These are phyloP conservation scores for Falco cherrug DNA, from an alignment of 2,797 vertebrate species.

Conservation along the genomic window DNA sequence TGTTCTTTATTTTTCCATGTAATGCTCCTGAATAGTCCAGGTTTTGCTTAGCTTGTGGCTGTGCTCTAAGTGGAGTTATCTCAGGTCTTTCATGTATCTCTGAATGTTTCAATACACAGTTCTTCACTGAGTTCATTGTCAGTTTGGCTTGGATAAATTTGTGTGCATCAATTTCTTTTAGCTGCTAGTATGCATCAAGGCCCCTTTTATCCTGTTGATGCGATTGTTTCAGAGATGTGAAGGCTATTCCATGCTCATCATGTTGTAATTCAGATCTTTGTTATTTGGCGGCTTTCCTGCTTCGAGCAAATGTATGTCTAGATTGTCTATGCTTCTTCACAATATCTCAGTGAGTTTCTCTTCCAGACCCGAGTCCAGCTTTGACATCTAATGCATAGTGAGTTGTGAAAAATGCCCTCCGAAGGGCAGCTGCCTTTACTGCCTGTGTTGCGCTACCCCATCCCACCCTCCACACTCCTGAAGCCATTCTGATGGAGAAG, in stretches of 20 bases:
- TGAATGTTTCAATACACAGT: not conserved
- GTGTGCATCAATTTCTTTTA: not conserved
- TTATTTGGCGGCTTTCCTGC: not conserved
- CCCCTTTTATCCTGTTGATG: not conserved
- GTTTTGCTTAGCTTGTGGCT: not conserved
- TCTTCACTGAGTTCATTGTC: not conserved
- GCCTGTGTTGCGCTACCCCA: not conserved
- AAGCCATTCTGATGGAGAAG: not conserved
- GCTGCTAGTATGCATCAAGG: not conserved
- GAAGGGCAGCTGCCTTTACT: not conserved
- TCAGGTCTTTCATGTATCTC: not conserved
- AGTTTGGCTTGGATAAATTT: not conserved
- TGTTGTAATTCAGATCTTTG: slow-evolving; percentile 14
- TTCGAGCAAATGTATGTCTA: slow-evolving; percentile 3
- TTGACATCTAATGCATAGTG: not conserved
- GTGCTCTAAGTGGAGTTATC: not conserved
- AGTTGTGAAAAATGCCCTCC: not conserved
- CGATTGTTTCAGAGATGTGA: slow-evolving; percentile 25
- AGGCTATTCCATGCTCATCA: not conserved
- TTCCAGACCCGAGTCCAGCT: not conserved
- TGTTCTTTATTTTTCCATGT: slow-evolving; percentile 5
- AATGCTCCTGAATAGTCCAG: not conserved
- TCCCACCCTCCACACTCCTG: not conserved
- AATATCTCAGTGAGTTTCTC: not conserved
- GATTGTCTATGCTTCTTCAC: not conserved